phyloP scores from a whole-genome alignment of 2,888 invertebrate genomes.

The Eristalis tenax region DNA sequence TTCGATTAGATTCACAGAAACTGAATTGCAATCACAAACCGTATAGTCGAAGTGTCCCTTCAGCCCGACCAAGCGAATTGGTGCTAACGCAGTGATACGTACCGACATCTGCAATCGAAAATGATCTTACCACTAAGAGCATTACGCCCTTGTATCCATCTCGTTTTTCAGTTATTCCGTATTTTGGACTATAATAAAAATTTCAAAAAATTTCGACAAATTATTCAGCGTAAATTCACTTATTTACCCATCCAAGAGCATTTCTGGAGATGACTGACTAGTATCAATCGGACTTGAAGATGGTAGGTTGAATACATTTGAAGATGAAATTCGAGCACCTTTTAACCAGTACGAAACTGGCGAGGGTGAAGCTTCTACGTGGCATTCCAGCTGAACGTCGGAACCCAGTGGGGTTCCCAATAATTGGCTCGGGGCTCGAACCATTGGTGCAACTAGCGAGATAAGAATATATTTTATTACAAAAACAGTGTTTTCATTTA shows the following conservation, averaged over 20 bases:
- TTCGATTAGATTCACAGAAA: background rate
- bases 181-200: conserved; percentile 78
- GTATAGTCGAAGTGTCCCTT: conserved; percentile 85
- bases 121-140: conserved; percentile 81
- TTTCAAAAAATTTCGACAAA: background rate
- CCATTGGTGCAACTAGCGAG: conserved; percentile 90
- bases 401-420: conserved; percentile 93
- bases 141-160: conserved; percentile 81
- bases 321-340: conserved; percentile 78
- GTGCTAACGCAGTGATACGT: conserved; percentile 89
- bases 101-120: conserved; percentile 85
- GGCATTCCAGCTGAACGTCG: conserved; percentile 92
- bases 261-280: conserved; percentile 83
- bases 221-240: background rate
- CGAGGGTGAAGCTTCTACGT: conserved; percentile 92
- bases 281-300: conserved; percentile 77
- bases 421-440: conserved; percentile 94
- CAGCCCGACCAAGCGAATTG: conserved; percentile 86
- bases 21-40: conserved; percentile 79
- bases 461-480: background rate
- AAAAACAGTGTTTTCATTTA: too few species aligned
- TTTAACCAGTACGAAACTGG: conserved; percentile 82
- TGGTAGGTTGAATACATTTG: conserved; percentile 77
- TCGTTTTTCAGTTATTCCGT: conserved; percentile 80
- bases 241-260: conserved; percentile 91